Evolutionary conservation across 2,888 invertebrate species (phyloP), one percentile per base, ranked within the genome.

Genomic region (Ecliptopera silaceata): DNA sequence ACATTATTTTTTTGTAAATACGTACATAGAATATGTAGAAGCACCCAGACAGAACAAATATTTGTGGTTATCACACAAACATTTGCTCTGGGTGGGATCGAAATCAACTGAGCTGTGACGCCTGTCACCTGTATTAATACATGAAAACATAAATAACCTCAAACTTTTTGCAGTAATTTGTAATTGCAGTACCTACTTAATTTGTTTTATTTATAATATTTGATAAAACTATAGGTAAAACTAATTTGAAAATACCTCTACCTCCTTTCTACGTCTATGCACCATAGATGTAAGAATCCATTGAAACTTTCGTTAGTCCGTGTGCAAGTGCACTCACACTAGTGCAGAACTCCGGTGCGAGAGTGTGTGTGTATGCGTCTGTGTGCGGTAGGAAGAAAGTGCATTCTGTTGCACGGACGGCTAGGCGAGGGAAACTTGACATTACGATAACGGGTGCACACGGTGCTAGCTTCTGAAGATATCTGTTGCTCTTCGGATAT

Each of bases 371-470:
- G 49, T 32, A 49, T 61, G 64, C 61, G 58, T 54, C 66, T 72
- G 70, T 69, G 65, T 34, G 52, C 36, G 46, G 52, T 69, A 81
- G 87, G 88, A 89, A 89, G 90, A 91, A 91, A 91, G 91, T 88
- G 90, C 90, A 91, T 88, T 88, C 88, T 86, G 77, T 71, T 79
- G 78, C 83, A 80, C 83, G 81, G 77, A 70, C 77, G 80, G 75
- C 77, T 81, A 80, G 78, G 72, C 85, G 77, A 80, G 86, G 85
- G 87, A 89, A 90, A 89, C 89, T 82, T 82, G 79, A 79, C 81
- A 81, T 80, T 82, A 79, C 59, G 64, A 54, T 31, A 56, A 29
- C 18, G 38, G 65, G 6, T 47, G 43, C 69, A 71, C 70, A 67
- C 44, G 63, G 56, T 50, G 31, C 20, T 12, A 36, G 34, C 29